Evolutionary conservation across 1,140 invertebrate genomes (phyloP), one percentile per base, ranked within the genome.

Genomic region (Leptinotarsa lineolata): DNA sequence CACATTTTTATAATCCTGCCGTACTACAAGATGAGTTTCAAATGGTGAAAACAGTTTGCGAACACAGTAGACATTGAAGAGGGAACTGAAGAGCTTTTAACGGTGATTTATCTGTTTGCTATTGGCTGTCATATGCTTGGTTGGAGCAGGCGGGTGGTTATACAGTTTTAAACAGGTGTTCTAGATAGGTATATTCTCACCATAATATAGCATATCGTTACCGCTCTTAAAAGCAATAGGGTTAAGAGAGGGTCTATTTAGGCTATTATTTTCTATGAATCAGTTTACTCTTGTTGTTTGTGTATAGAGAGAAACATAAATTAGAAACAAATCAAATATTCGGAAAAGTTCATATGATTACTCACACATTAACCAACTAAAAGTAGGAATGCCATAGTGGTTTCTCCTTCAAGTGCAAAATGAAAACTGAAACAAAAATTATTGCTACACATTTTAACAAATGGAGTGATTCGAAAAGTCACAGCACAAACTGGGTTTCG

Each of bases 101-200:
- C 71, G 72, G 74, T 79, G 78, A 79, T 79, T 79, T 79, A 79
- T 79, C 76, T 79, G 76, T 77, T 77, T 76, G 74, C 76, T 74
- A 75, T 76, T 78, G 76, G 75, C 66, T 74, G 75, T 76, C 73
- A 74, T 63, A 68, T 68, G 48, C 64, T 70, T 68, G 64, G 68
- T 69, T 64, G 65, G 73, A 74, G 61, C 72, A 73, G 68, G 72
- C 60, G 74, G 74, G 74, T 66, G 65, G 72, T 76, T 76, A 76
- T 74, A 76, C 70, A 74, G 72, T 71, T 76, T 76, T 76, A 76
- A 74, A 76, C 75, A 76, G 75, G 75, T 76, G 75, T 72, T 76
- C 45, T 63, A 74, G 75, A 74, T 72, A 74, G 64, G 54, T 74
- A 39, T 45, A 68, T 74, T 76, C 75, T 71, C 75, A 76, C 61